Evolutionary conservation across 2,113 vertebrate species (phyloP), one percentile per base, ranked within the genome.

Genomic region (Fulica atra): DNA sequence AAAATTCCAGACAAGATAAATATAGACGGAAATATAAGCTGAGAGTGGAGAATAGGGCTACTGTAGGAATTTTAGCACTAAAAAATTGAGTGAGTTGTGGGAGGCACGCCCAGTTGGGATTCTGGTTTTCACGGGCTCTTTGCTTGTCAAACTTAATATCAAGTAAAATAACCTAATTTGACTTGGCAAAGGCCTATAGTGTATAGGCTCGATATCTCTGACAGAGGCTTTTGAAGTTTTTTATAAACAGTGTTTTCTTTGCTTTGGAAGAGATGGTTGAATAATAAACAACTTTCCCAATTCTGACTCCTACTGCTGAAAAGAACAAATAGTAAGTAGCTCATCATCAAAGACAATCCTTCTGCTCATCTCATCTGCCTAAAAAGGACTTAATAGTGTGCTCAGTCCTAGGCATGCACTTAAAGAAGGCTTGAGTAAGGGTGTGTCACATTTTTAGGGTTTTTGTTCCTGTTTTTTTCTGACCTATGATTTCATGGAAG

Each of bases 111-210:
- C 98, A 96, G 97, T 98, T 98, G 96, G 97, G 97, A 97, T 98
- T 98, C 97, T 98, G 97, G 97, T 97, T 98, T 98, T 98, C 97
- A 97, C 96, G 98, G 96, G 85, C 97, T 95, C 97, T 97, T 97
- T 97, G 88, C 98, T 98, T 98, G 98, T 98, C 98, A 98, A 97
- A 98, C 96, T 98, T 98, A 97, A 98, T 98, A 98, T 98, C 96
- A 96, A 98, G 97, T 97, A 97, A 98, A 98, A 98, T 97, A 98
- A 97, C 96, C 97, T 98, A 98, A 98, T 98, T 98, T 97, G 97
- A 97, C 98, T 98, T 98, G 98, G 98, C 98, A 98, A 97, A 96
- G 65, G 74, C 96, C 91, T 96, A 93, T 9, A 97, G 96, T 95
- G 95, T 93, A 89, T 96, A 97, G 97, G 91, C 95, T 88, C 94